Evolutionary conservation across 2,113 vertebrate species (phyloP).

Genomic region (Phoenicopterus ruber): DNA sequence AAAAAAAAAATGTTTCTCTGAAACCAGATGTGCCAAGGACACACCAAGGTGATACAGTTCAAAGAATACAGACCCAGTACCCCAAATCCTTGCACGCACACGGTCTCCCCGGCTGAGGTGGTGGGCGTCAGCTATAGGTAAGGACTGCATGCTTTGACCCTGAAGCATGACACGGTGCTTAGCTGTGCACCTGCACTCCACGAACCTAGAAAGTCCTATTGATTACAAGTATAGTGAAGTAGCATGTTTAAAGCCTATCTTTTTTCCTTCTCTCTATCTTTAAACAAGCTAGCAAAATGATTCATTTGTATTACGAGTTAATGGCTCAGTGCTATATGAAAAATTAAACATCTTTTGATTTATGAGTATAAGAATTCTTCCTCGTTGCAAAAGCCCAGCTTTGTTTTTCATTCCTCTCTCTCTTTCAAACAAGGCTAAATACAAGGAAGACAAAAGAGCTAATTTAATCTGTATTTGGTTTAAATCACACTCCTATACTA

Average conservation of each 20-base stretch:
- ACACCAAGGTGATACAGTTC: neutral
- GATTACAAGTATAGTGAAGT: neutral
- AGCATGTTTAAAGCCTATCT: neutral
- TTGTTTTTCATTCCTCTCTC: neutral
- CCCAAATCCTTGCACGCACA: neutral
- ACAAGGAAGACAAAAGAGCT: neutral
- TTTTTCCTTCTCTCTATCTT: neutral
- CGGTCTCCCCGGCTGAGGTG: neutral
- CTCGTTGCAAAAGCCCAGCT: neutral
- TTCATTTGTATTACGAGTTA: neutral
- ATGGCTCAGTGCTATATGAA: neutral
- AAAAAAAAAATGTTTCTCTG: neutral
- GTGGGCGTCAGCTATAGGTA: fast-evolving
- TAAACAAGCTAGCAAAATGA: neutral
- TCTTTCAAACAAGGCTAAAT: neutral
- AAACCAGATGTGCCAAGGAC: neutral
- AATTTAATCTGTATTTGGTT: constrained; percentile 29
- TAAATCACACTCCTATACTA: neutral
- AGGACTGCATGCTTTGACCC: neutral
- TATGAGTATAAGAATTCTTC: neutral
- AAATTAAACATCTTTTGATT: neutral
- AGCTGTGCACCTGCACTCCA: neutral
- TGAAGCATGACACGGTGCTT: neutral
- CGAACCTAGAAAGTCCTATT: neutral
- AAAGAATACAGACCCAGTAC: neutral